phyloP scores from a whole-genome alignment of 2,797 vertebrate genomes.

The Sciaenops ocellatus region DNA sequence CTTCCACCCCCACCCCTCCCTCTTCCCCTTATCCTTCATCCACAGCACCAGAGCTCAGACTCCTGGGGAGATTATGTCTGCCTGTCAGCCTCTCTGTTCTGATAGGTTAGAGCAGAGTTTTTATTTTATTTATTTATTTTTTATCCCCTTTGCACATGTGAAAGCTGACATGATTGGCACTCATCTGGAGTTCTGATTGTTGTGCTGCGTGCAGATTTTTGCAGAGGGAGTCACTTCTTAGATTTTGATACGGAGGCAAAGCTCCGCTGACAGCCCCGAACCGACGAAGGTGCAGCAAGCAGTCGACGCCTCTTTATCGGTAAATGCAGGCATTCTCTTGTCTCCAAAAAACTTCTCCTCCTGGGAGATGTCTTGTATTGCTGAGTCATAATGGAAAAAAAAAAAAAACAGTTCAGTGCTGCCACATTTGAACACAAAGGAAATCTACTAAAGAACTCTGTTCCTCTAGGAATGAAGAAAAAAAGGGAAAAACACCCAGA shows the following conservation, averaged over 20 bases:
- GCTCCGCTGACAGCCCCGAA: slow-evolving; percentile 50
- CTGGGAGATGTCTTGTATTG: slow-evolving; percentile 26
- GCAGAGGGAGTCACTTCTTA: slow-evolving; percentile 51
- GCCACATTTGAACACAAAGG: slow-evolving; percentile 35
- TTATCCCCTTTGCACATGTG: slow-evolving; percentile 35
- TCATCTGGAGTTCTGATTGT: slow-evolving; percentile 72
- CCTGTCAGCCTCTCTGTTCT: slow-evolving; percentile 73
- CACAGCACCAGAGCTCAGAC: slow-evolving; percentile 60
- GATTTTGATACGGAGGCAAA: slow-evolving; percentile 59
- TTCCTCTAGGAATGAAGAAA: slow-evolving; percentile 34
- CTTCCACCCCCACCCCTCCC: slow-evolving; percentile 7
- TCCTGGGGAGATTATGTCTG: slow-evolving; percentile 78
- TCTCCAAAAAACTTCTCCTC: slow-evolving; percentile 46
- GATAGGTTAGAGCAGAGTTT: slow-evolving; percentile 67
- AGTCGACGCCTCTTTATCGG: slow-evolving; percentile 56
- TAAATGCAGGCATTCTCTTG: slow-evolving; percentile 57
- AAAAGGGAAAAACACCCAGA: slow-evolving; percentile 24
- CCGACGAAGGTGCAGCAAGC: slow-evolving; percentile 25
- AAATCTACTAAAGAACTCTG: slow-evolving; percentile 29
- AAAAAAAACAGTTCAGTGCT: slow-evolving; percentile 14
- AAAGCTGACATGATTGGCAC: slow-evolving; percentile 77
- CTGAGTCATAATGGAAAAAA: slow-evolving; percentile 60
- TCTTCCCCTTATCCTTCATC: slow-evolving; percentile 66
- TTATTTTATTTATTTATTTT: slow-evolving; percentile 15
- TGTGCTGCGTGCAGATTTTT: slow-evolving; percentile 63